Conservation (phyloP, 2,888 invertebrate species). For the Caenorhabditis imperialis region DNA sequence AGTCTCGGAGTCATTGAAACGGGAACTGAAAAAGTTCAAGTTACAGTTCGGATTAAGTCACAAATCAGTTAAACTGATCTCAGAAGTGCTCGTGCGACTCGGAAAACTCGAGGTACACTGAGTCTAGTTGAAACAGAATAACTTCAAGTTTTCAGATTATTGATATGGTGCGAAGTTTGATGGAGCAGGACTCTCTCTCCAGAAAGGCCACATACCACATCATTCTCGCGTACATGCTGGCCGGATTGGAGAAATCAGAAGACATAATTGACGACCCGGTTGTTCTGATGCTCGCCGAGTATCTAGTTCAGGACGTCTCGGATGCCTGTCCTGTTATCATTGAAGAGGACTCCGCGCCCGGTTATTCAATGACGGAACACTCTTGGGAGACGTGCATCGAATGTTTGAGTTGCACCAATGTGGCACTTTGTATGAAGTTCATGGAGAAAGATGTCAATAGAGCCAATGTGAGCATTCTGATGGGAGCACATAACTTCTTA, state of each 20-base stretch:
- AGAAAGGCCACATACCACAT: conserved; percentile 16
- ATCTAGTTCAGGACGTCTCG: conserved; percentile 15
- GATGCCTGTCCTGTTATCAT: neutral
- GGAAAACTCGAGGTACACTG: conserved; percentile 30
- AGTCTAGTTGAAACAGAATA: no score
- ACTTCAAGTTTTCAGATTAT: conserved; percentile 1
- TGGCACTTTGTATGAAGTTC: conserved; percentile 28
- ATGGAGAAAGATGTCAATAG: conserved; percentile 7
- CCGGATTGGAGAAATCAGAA: neutral
- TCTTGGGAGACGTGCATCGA: conserved; percentile 31
- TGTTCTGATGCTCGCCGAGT: conserved; percentile 40
- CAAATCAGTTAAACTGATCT: conserved; percentile 1
- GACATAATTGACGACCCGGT: conserved; percentile 28
- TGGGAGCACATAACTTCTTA: neutral
- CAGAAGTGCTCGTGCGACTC: neutral
- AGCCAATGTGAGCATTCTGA: conserved; percentile 23
- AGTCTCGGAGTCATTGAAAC: neutral
- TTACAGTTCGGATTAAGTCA: conserved; percentile 5
- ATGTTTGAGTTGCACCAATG: conserved; percentile 30
- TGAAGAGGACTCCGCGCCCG: conserved; percentile 10
- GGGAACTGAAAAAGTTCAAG: conserved; percentile 14
- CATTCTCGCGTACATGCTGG: conserved; percentile 22
- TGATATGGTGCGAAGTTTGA: conserved; percentile 23
- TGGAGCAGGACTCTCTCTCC: conserved; percentile 2
- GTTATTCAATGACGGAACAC: neutral